These are phyloP conservation scores for Chiropotes sagulatus DNA, from an alignment of 2,797 vertebrate species.

Conservation along the genomic window DNA sequence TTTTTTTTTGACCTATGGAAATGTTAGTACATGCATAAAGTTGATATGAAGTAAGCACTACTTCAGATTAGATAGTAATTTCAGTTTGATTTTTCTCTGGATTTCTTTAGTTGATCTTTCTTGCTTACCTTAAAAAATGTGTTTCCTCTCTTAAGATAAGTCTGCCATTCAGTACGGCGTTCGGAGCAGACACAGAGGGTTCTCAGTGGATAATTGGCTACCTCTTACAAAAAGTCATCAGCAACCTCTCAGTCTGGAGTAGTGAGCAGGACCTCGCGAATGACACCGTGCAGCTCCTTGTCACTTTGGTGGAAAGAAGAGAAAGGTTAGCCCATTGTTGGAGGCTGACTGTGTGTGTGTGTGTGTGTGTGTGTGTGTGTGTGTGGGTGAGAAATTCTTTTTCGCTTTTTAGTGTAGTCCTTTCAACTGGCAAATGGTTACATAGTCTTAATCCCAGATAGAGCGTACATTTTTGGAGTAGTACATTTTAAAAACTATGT, in stretches of 20 bases:
- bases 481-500: background rate
- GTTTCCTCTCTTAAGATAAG: conserved; percentile 91
- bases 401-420: conserved; percentile 1
- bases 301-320: conserved; percentile 96
- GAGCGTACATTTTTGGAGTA: background rate
- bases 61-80: background rate
- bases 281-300: conserved; percentile 98
- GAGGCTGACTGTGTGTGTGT: background rate
- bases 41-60: background rate
- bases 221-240: conserved; percentile 99
- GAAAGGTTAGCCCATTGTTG: conserved; percentile 91
- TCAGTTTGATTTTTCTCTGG: background rate
- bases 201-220: conserved; percentile 99
- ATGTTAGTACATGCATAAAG: background rate
- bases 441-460: background rate
- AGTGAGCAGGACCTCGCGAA: conserved; percentile 96
- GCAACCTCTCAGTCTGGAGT: conserved; percentile 98
- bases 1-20: background rate
- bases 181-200: conserved; percentile 97
- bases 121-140: conserved; percentile 63
- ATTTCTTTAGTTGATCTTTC: conserved; percentile 68
- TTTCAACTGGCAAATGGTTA: background rate
- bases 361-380: too few species aligned
- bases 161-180: conserved; percentile 95
- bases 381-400: background rate